Base-by-base conservation (phyloP, 1,140 invertebrate species). In the Meloidogyne chitwoodi region DNA sequence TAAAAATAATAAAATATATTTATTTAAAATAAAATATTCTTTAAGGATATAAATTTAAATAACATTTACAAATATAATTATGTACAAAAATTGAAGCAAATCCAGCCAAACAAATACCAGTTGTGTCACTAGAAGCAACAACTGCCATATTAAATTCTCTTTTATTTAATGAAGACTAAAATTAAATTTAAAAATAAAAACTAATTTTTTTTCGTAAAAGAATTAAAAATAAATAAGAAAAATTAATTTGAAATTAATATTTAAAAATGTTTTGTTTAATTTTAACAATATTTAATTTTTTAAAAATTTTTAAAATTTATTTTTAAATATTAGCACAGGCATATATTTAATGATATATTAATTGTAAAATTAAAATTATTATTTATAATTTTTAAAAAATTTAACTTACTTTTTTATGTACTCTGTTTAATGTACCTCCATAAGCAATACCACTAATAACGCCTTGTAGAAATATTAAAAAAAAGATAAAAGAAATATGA, bases 91-190 rank as follows among this genome's bases (percentile, higher is more conserved):
- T 81, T 6, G 78, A 83, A 19, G 56, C 29, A 56, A 82, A 75
- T 3, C 81, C 81, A 26, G 81, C 81, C 19, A 81, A 41, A 22
- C 84, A 74, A 73, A 82, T 82, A 16, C 81, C 81, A 26, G 79
- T 27, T 56, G 81, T 79, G 61, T 82, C 81, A 12, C 74, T 48
- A 5, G 83, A 34, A 24, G 82, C n/a, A 3, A 82, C 81, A 66
- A 82, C 84, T 11, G 56, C 67, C 68, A 82, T 67, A 34, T 48
- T 71, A 56, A 82, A 83, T 63, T 84, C 81, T 34, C 81, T 74
- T n/a, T 19, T n/a, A 4, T 56, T 56, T n/a, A 56, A 56, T 0
- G 19, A 19, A 56, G 48, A 56, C 48, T 56, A 56, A n/a, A n/a
- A n/a, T n/a, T n/a, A n/a, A n/a, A n/a, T n/a, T n/a, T 8, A 56